A percentile compares a stretch with the other conserved stretches of the same genome.
Conservation (phyloP, 1,140 invertebrate species). For the Atta cephalotes region DNA sequence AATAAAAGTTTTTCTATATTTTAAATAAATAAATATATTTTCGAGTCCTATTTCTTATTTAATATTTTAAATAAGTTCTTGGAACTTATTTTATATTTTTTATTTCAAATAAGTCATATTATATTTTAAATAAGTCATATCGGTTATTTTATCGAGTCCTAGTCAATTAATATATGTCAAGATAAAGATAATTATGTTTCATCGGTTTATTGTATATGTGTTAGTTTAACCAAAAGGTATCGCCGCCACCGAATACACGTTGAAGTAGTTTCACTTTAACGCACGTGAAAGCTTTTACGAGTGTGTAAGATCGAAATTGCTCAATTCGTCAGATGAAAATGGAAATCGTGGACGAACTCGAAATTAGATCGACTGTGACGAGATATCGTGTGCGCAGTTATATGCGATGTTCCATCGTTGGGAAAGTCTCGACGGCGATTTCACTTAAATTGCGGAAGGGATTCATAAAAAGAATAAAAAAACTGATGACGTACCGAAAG, state of each 20-base stretch:
- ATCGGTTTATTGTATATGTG: neutral
- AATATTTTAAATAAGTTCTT: too few relatives aligned
- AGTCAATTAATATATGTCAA: constrained; percentile 37
- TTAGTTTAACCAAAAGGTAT: neutral
- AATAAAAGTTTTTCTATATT: too few relatives aligned
- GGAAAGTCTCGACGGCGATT: constrained; percentile 39
- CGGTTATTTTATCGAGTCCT: too few relatives aligned
- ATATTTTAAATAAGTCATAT: too few relatives aligned
- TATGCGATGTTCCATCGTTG: neutral
- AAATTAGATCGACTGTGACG: constrained; percentile 68
- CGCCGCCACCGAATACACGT: neutral
- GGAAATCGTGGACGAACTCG: constrained; percentile 33
- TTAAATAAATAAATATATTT: too few relatives aligned
- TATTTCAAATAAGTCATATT: too few relatives aligned
- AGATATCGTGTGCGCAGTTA: neutral
- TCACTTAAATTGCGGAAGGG: constrained; percentile 44
- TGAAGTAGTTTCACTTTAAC: neutral
- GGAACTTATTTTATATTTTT: too few relatives aligned
- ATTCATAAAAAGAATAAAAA: neutral
- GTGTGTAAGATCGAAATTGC: constrained; percentile 13
- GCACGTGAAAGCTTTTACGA: constrained; percentile 44
- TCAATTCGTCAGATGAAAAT: constrained; percentile 38
- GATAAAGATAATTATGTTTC: constrained; percentile 50
- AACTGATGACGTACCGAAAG: constrained; percentile 23
- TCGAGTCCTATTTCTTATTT: too few relatives aligned